phyloP scores from a whole-genome alignment of 2,797 vertebrate species.

The Denticeps clupeoides region DNA sequence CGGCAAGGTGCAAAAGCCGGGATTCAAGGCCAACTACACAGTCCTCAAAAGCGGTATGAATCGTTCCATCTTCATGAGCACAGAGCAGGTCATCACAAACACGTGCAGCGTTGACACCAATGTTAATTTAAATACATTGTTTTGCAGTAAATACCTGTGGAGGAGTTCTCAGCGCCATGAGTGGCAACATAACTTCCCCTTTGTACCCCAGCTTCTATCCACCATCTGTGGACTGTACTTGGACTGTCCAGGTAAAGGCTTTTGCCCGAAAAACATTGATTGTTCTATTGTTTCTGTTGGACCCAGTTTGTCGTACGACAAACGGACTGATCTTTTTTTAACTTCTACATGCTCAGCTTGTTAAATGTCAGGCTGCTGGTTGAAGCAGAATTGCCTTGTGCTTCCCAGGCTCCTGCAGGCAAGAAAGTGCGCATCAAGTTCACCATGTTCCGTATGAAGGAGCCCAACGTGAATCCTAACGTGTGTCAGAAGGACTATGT shows the following conservation, averaged over 20 bases:
- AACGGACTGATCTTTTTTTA: too few species aligned
- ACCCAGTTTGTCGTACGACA: too few species aligned
- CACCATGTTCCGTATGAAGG: constrained; percentile 61
- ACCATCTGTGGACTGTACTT: constrained; percentile 52
- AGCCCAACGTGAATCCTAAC: constrained; percentile 48
- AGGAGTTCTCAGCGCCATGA: constrained; percentile 9
- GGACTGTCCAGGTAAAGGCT: constrained; percentile 56
- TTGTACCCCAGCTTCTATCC: constrained; percentile 63
- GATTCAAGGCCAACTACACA: constrained; percentile 47
- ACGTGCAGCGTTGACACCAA: too few species aligned
- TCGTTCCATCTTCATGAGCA: not conserved
- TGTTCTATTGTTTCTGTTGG: too few species aligned
- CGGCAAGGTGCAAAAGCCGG: constrained; percentile 30
- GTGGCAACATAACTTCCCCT: constrained; percentile 52
- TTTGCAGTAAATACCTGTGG: constrained; percentile 46
- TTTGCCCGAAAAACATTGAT: not conserved
- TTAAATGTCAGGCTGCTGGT: not conserved
- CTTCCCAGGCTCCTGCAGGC: constrained; percentile 42
- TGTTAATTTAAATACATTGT: too few species aligned
- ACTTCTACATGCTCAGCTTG: too few species aligned
- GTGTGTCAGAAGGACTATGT: constrained; percentile 64
- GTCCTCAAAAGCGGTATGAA: constrained; percentile 32
- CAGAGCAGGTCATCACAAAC: too few species aligned
- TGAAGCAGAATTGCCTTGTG: too few species aligned
- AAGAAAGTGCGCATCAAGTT: constrained; percentile 53